Percentiles rank a stretch among this genome's conserved stretches.
Conservation (phyloP, 2,113 vertebrate species). For the Pterocles gutturalis region DNA sequence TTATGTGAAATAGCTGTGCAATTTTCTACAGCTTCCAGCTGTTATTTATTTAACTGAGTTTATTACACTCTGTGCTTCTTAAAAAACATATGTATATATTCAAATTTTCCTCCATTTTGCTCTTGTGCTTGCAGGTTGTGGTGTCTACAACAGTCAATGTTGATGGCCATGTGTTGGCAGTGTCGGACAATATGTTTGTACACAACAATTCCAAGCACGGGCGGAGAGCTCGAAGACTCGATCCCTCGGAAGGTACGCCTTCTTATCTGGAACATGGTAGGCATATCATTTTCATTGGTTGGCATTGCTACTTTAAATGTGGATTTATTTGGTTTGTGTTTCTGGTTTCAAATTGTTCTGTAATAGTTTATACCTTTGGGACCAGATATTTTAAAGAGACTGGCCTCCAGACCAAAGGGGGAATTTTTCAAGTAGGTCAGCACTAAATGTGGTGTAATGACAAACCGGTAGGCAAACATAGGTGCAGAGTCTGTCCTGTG, state of each 20-base stretch:
- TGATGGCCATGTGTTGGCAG: conserved; percentile 94
- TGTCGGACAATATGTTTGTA: conserved; percentile 99
- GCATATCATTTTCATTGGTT: conserved; percentile 84
- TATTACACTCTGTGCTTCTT: conserved; percentile 70
- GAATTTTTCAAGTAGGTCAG: neutral
- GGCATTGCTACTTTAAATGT: conserved; percentile 78
- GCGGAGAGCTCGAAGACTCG: conserved; percentile 90
- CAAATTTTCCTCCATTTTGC: conserved; percentile 64
- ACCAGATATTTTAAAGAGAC: neutral
- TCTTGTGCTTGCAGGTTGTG: conserved; percentile 87
- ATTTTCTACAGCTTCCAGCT: conserved; percentile 83
- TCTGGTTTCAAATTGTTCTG: conserved; percentile 7
- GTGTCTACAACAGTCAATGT: conserved; percentile 97
- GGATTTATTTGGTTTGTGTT: conserved; percentile 62
- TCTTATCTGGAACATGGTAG: conserved; percentile 94
- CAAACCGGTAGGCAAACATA: neutral
- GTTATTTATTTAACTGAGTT: conserved; percentile 85
- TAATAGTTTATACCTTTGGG: neutral
- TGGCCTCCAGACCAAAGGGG: neutral
- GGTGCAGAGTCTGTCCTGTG: neutral
- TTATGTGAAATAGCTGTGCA: conserved; percentile 83
- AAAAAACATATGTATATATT: conserved; percentile 31
- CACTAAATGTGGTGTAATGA: neutral
- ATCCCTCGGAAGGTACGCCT: conserved; percentile 94
- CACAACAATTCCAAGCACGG: conserved; percentile 98